Evolutionary conservation across 2,797 vertebrate genomes (phyloP).

Genomic region (Anableps anableps): DNA sequence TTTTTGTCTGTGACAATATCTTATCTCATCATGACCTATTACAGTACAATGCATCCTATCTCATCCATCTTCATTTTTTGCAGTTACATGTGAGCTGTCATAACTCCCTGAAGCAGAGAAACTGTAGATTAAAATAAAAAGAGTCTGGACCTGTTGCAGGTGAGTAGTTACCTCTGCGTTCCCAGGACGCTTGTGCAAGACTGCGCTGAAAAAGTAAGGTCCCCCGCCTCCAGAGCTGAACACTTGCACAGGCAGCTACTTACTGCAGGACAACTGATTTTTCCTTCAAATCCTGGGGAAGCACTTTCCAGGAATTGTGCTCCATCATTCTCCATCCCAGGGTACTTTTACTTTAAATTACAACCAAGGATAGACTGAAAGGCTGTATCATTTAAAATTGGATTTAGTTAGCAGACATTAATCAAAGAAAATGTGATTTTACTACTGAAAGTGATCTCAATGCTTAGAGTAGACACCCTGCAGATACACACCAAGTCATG

Average conservation of each 20-base stretch:
- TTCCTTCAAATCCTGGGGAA: constrained; percentile 73
- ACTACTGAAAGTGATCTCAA: constrained; percentile 50
- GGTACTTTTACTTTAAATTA: constrained; percentile 63
- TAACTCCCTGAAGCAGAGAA: constrained; percentile 35
- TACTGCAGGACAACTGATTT: constrained; percentile 67
- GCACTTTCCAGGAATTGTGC: constrained; percentile 74
- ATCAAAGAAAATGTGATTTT: constrained; percentile 63
- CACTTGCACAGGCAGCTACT: constrained; percentile 71
- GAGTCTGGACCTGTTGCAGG: constrained; percentile 64
- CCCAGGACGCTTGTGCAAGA: constrained; percentile 71
- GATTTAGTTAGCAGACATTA: constrained; percentile 56
- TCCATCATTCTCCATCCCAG: constrained; percentile 50
- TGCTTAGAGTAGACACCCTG: constrained; percentile 2
- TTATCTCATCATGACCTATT: constrained; percentile 46
- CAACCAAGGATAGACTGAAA: constrained; percentile 51
- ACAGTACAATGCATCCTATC: constrained; percentile 48
- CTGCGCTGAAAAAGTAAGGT: constrained; percentile 54
- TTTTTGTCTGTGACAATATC: constrained; percentile 27
- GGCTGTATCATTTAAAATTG: constrained; percentile 53
- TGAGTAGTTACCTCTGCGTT: constrained; percentile 56
- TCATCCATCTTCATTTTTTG: constrained; percentile 18
- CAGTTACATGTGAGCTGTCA: constrained; percentile 29
- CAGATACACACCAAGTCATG: constrained; percentile 18
- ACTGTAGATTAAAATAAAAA: constrained; percentile 53
- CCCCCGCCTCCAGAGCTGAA: constrained; percentile 54